A percentile compares a stretch with the other conserved stretches of the same genome.
phyloP scores from a whole-genome alignment of 2,888 invertebrate genomes.

The Lordiphosa andalusiaca region DNA sequence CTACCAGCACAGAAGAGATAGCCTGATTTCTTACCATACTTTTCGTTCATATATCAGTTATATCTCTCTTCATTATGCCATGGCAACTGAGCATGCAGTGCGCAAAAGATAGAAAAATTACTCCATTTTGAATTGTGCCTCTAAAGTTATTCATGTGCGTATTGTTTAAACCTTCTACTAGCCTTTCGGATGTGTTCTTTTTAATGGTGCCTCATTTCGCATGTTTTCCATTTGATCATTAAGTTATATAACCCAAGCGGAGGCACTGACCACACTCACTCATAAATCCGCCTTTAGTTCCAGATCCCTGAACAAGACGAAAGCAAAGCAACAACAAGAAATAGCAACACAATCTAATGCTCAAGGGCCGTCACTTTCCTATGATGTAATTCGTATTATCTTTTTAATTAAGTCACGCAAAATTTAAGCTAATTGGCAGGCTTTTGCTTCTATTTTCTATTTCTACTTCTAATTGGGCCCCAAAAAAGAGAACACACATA shows the following conservation, averaged over 20 bases:
- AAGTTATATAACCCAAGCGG: conserved; percentile 27
- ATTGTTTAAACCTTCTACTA: too few species aligned
- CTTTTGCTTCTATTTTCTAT: conserved; percentile 33
- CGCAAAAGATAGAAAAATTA: too few species aligned
- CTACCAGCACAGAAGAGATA: too few species aligned
- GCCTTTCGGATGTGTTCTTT: conserved; percentile 7
- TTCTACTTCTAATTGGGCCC: conserved; percentile 54
- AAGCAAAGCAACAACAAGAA: conserved; percentile 16
- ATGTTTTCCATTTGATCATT: conserved; percentile 12
- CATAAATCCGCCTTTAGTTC: conserved; percentile 40
- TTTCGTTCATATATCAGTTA: too few species aligned
- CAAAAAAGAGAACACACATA: conserved; percentile 18
- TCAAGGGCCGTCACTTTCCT: conserved; percentile 42
- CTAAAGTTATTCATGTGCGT: too few species aligned
- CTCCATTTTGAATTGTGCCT: too few species aligned
- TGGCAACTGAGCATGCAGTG: too few species aligned
- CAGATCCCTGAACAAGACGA: conserved; percentile 49
- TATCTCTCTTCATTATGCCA: too few species aligned
- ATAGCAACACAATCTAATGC: conserved; percentile 26
- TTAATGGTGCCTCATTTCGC: conserved; percentile 15
- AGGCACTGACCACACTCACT: conserved; percentile 40
- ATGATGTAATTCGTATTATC: conserved; percentile 56
- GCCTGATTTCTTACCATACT: too few species aligned
- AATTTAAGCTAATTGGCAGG: conserved; percentile 61
- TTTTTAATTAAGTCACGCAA: conserved; percentile 72